Base-by-base conservation (phyloP, 2,888 invertebrate species). In the Quadroppia sp. region DNA sequence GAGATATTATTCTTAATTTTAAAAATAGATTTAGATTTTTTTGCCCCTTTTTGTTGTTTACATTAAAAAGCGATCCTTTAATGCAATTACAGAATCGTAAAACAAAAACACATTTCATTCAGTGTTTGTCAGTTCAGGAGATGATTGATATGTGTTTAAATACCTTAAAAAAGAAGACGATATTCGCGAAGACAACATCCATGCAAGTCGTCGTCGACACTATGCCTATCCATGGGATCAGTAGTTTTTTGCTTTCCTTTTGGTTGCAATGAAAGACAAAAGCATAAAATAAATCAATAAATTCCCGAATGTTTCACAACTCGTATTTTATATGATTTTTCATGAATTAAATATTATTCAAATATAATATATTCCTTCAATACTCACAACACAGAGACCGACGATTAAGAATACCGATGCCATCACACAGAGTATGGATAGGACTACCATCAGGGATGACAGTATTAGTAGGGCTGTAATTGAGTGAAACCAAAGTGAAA, bases 161-260 rank as follows among this genome's bases (percentile, higher is more conserved):
- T 28, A 59, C 59, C 59, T 59, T 59, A 17, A 59, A 59, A 32
- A 59, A 59, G 59, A 59, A 59, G 28, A 59, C 30, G 20, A 59
- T 28, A 32, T 59, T 59, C 15, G 59, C 25, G 32, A 59, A 59
- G 59, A 59, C 32, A 2, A 59, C n/a, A 28, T 59, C 30, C 59
- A 59, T 59, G 30, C 59, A 59, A 59, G 59, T 59, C 3, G 59
- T 59, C 4, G 13, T 11, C 1, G 59, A 59, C 15, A 59, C 59
- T 28, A 59, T 13, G 6, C 4, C 59, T 28, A 59, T 28, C 59
- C 59, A 59, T 28, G 59, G 59, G 28, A 59, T 59, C 59, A 59
- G 30, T 32, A 59, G n/a, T 59, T 59, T 59, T 59, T 59, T 59
- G 59, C 59, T 59, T 32, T 59, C 59, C 59, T 59, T 9, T 30